Percentiles rank a stretch among this genome's conserved stretches.
Evolutionary conservation across 2,888 invertebrate genomes (phyloP).

Genomic region (Calephelis perditalis): DNA sequence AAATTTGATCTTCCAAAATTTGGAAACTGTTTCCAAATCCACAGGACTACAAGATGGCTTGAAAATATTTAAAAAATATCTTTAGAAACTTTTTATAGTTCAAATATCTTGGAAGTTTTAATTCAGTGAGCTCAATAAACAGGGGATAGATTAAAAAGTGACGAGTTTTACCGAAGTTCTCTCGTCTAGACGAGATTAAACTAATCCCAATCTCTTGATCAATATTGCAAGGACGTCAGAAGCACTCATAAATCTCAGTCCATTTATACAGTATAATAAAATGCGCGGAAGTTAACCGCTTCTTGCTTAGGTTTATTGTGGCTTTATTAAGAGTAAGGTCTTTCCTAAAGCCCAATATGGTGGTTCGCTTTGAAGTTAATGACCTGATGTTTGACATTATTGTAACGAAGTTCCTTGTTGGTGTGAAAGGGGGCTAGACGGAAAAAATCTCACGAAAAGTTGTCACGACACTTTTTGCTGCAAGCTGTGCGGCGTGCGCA

Average conservation of each 20-base stretch:
- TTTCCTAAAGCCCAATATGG: constrained; percentile 17
- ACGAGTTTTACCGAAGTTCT: background rate
- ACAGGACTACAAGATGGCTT: no score
- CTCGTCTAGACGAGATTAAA: constrained; percentile 22
- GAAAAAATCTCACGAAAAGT: no score
- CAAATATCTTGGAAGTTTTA: no score
- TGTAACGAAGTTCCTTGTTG: no score
- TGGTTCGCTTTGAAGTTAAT: constrained; percentile 9
- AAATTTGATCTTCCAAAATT: no score
- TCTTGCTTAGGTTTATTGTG: constrained; percentile 16
- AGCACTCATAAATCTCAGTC: constrained; percentile 21
- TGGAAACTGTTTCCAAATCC: no score
- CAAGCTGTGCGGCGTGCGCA: no score
- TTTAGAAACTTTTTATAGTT: no score
- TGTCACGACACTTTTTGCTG: no score
- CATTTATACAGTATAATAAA: constrained; percentile 23
- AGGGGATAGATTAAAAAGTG: constrained; percentile 4
- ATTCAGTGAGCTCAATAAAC: no score
- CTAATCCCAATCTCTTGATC: constrained; percentile 24
- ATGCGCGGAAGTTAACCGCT: constrained; percentile 22
- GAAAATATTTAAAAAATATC: no score
- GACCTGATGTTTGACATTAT: background rate
- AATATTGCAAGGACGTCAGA: constrained; percentile 15
- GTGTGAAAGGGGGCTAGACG: no score
- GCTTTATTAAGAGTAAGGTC: constrained; percentile 16